phyloP scores from a whole-genome alignment of 2,888 invertebrate genomes.

The Drosophila longiperda region DNA sequence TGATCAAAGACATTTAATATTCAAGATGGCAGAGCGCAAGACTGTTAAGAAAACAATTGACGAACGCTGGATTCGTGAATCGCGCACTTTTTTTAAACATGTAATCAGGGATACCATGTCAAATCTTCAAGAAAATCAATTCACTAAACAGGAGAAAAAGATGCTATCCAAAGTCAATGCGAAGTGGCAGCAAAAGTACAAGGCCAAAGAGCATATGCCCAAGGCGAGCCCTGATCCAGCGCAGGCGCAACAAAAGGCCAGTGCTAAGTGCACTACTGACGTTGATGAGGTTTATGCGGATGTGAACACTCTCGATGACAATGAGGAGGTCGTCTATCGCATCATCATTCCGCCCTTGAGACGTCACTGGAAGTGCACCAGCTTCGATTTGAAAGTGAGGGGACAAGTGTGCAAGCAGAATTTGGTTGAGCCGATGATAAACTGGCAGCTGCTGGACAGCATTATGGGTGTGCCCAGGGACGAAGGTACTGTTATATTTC shows the following conservation, averaged over 20 bases:
- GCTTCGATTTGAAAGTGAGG: conserved; percentile 18
- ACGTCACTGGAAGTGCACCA: conserved; percentile 21
- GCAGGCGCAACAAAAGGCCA: background rate
- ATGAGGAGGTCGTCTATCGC: conserved; percentile 12
- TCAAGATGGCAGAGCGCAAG: background rate
- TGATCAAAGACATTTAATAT: background rate
- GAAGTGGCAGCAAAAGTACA: conserved; percentile 15
- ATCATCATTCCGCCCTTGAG: conserved; percentile 19
- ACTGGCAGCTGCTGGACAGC: conserved; percentile 37
- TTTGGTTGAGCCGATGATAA: conserved; percentile 24
- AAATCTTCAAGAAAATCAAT: background rate
- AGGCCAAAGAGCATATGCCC: background rate
- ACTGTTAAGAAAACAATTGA: background rate
- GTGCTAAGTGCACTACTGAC: background rate
- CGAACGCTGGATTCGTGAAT: conserved; percentile 21
- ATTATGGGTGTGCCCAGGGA: conserved; percentile 32
- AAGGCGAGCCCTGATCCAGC: background rate
- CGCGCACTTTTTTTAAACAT: conserved; percentile 17
- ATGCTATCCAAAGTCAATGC: conserved; percentile 6
- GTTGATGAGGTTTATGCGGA: background rate
- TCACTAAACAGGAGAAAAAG: background rate
- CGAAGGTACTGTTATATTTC: conserved; percentile 9
- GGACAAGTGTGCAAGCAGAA: conserved; percentile 20
- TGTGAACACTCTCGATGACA: conserved; percentile 14
- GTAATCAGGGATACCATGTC: conserved; percentile 2